Percentiles rank a stretch among this genome's conserved stretches.
Evolutionary conservation across 1,140 invertebrate species (phyloP).

Genomic region (Platorchestia sp.): DNA sequence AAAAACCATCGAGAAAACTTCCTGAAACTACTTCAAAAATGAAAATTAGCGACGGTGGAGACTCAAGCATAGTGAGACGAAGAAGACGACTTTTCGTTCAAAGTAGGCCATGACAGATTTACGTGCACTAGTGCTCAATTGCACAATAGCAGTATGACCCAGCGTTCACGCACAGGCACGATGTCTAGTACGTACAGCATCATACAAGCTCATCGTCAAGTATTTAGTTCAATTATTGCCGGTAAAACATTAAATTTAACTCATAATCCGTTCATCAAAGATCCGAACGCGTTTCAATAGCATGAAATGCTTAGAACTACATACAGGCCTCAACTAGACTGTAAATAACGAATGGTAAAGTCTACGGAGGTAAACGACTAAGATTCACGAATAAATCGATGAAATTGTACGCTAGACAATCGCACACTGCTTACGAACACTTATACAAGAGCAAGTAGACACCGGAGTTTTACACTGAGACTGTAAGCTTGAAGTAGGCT

Average conservation of each 20-base stretch:
- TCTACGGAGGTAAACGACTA: not conserved
- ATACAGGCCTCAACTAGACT: not conserved
- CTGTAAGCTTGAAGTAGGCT: not conserved
- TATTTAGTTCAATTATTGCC: too few relatives aligned
- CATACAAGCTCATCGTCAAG: not conserved
- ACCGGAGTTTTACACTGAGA: not conserved
- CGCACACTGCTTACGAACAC: not conserved
- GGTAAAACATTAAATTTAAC: not conserved
- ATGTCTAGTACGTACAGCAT: not conserved
- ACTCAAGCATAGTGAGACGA: not conserved
- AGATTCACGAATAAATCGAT: not conserved
- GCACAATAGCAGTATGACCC: not conserved
- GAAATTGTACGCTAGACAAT: not conserved
- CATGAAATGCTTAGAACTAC: not conserved
- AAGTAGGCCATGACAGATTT: not conserved
- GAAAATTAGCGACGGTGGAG: constrained; percentile 27
- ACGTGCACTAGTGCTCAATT: not conserved
- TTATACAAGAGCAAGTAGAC: not conserved
- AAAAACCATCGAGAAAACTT: not conserved
- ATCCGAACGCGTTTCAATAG: not conserved
- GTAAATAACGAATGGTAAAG: too few relatives aligned
- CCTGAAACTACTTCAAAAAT: not conserved
- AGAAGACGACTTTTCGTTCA: not conserved
- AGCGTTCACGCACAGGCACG: not conserved
- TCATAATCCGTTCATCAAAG: not conserved